A percentile compares a stretch with the other conserved stretches of the same genome.
Evolutionary conservation across 2,888 invertebrate genomes (phyloP).

Genomic region (Scaptomyza parva): DNA sequence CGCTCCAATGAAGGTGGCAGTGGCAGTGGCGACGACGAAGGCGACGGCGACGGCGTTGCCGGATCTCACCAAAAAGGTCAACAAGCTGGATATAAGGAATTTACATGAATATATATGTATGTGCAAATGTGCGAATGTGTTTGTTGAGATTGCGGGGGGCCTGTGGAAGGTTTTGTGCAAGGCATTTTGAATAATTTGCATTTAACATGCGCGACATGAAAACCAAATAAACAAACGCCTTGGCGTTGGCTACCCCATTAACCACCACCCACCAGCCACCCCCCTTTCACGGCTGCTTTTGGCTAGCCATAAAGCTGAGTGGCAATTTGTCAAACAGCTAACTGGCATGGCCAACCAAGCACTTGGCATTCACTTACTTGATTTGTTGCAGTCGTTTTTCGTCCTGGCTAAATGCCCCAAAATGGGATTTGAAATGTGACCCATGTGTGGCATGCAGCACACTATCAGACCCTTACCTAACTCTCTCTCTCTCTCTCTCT

Average conservation of each 20-base stretch:
- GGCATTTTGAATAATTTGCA: constrained; percentile 77
- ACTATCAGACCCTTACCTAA: background rate
- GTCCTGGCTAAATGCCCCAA: constrained; percentile 70
- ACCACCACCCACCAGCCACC: background rate
- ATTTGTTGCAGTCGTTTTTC: constrained; percentile 80
- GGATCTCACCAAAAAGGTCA: constrained; percentile 63
- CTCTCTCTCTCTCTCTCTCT: background rate
- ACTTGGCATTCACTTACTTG: constrained; percentile 69
- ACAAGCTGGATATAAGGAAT: constrained; percentile 22
- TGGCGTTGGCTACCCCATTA: constrained; percentile 8
- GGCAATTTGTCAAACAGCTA: constrained; percentile 79
- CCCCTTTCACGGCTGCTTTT: background rate
- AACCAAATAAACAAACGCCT: constrained; percentile 76
- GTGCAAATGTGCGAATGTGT: constrained; percentile 34
- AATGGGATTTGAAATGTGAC: constrained; percentile 73
- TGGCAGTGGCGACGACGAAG: background rate
- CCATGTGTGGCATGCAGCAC: constrained; percentile 48
- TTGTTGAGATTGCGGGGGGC: constrained; percentile 9
- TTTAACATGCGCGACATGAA: constrained; percentile 80
- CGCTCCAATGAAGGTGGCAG: constrained; percentile 53
- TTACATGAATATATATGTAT: constrained; percentile 23
- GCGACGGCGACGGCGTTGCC: constrained; percentile 14
- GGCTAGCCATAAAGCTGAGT: constrained; percentile 58
- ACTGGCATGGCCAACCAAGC: constrained; percentile 65
- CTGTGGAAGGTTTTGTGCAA: constrained; percentile 42